Conservation (phyloP, 2,113 vertebrate species). For the Semicossyphus pulcher region DNA sequence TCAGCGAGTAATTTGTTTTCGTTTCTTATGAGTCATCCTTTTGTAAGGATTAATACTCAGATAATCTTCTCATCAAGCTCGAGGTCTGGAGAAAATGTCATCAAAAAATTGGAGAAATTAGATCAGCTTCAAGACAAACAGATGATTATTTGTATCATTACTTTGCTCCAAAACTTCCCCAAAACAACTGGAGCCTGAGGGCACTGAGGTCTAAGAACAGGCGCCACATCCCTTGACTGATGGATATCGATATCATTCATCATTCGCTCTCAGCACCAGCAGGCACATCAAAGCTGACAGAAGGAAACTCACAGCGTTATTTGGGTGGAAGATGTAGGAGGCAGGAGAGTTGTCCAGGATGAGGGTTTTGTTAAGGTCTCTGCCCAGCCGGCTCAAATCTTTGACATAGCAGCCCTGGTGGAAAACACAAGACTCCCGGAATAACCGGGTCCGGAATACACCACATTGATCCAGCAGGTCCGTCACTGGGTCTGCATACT, state of each 20-base stretch:
- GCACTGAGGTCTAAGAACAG: not conserved
- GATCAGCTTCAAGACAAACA: no score
- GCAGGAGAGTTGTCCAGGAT: slow-evolving; percentile 93
- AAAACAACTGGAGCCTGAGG: not conserved
- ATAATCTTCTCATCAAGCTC: not conserved
- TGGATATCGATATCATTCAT: not conserved
- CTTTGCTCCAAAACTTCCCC: no score
- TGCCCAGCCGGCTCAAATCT: slow-evolving; percentile 89
- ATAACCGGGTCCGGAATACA: slow-evolving; percentile 88
- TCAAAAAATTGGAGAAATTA: no score
- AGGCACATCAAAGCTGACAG: not conserved
- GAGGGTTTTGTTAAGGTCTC: slow-evolving; percentile 89
- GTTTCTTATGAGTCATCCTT: not conserved
- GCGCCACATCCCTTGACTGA: not conserved
- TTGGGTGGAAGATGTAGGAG: slow-evolving; percentile 92
- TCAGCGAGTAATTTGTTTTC: not conserved
- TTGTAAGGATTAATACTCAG: not conserved
- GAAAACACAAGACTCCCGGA: slow-evolving; percentile 93
- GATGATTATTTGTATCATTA: not conserved
- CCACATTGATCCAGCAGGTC: slow-evolving; percentile 89
- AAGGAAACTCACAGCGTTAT: slow-evolving; percentile 89
- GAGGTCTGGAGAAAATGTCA: not conserved
- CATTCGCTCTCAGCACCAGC: not conserved
- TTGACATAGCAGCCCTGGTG: slow-evolving; percentile 94
- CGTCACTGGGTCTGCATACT: slow-evolving; percentile 92